Conservation (phyloP, 2,797 vertebrate genomes). For the Chloroceryle amazona region DNA sequence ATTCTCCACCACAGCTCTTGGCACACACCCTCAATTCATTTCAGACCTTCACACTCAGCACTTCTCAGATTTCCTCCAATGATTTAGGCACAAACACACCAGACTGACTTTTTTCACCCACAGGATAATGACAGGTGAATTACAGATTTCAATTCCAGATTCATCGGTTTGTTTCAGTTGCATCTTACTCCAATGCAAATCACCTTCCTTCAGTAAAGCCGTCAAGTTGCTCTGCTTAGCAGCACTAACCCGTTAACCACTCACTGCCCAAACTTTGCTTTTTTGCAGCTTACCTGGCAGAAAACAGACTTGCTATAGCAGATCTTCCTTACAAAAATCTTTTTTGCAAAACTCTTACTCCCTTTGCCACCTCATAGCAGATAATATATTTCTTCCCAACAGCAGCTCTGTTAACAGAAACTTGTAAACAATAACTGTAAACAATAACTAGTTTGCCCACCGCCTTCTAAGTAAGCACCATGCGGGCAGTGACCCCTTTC, state of each 20-base stretch:
- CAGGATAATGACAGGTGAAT: not conserved
- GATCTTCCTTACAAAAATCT: not conserved
- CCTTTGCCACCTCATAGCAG: not conserved
- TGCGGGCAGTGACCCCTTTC: not conserved
- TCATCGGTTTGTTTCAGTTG: rapidly evolving
- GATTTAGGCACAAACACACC: not conserved
- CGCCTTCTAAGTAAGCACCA: not conserved
- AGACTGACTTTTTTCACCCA: rapidly evolving
- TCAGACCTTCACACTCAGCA: rapidly evolving
- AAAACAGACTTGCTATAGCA: not conserved
- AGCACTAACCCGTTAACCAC: rapidly evolving
- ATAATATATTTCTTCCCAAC: not conserved
- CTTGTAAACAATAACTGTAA: not conserved
- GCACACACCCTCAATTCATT: not conserved
- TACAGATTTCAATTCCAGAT: not conserved
- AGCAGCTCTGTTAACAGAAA: not conserved
- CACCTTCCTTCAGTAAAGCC: not conserved
- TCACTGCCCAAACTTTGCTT: not conserved
- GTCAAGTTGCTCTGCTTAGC: not conserved
- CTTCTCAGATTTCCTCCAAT: not conserved
- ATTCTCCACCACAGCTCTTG: not conserved
- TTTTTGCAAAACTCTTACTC: not conserved
- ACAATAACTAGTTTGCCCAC: not conserved
- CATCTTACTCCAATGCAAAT: not conserved
- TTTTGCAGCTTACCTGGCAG: not conserved